Evolutionary conservation across 2,888 invertebrate species (phyloP), one percentile per base, ranked within the genome.

Genomic region (Eupeodes latifasciatus): DNA sequence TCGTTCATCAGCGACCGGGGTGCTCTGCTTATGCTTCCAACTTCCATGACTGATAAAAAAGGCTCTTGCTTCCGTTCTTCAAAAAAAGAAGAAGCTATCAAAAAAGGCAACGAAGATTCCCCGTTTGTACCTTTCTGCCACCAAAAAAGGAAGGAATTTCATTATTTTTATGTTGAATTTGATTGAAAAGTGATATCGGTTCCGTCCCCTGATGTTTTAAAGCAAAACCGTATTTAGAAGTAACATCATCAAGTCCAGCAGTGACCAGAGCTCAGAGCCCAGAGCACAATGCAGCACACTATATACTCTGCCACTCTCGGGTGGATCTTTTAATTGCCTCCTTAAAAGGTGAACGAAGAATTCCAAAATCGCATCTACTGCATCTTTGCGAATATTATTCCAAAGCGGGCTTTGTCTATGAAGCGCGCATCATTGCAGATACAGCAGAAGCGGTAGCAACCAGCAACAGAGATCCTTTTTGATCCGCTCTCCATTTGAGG

Each of bases 301-400:
- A 27, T 27, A 27, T 47, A 47, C 47, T 11, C 7, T 47, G 57
- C 14, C 57, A 14, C 19, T 16, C 74, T 44, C 55, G 57, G 66
- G 59, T 64, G 55, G 55, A 66, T 74, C 77, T 84, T 87, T 88
- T 88, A 88, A 88, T 85, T 88, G 88, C 85, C 84, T 88, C 85
- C 88, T 88, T 85, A 88, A 81, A 88, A 75, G 88, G 88, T 78
- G 74, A 64, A 53, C 86, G 7, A 78, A 80, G 85, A 84, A 85
- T 88, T 85, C 47, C 69, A 84, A 88, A 88, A 84, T 84, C 84
- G 77, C 81, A 81, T 69, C 67, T 74, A 62, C 85, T 72, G 81
- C 72, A 88, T 86, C 86, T 86, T 76, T 82, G 57, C 55, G 69
- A 81, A 55, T 64, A 81, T 66, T 72, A 57, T 79, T 72, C 64